Percentiles rank a stretch among this genome's conserved stretches.
phyloP scores from a whole-genome alignment of 2,888 invertebrate genomes.

The Hyles lineata region DNA sequence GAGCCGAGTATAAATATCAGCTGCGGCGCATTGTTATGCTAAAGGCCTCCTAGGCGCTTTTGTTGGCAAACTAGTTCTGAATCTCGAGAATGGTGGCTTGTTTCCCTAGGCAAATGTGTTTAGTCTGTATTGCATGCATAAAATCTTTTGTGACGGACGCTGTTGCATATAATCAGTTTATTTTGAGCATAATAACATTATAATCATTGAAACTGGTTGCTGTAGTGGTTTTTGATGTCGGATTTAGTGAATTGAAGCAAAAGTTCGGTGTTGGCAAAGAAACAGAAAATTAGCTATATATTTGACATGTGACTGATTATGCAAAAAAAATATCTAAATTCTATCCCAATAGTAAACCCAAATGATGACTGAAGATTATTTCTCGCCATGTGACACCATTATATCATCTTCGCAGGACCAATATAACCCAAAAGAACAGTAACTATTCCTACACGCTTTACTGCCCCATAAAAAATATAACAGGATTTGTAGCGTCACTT shows the following conservation, averaged over 20 bases:
- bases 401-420: too few species aligned
- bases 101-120: conserved; percentile 16
- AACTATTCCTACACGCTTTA: too few species aligned
- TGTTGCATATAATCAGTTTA: conserved; percentile 11
- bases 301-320: not conserved
- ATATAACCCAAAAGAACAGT: too few species aligned
- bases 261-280: not conserved
- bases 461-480: not conserved
- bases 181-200: not conserved
- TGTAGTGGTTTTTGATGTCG: not conserved
- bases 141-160: conserved; percentile 18
- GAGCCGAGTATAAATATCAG: conserved; percentile 36
- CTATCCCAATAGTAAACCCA: too few species aligned
- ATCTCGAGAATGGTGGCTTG: conserved; percentile 10
- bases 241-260: not conserved
- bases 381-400: too few species aligned
- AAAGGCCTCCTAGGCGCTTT: conserved; percentile 29
- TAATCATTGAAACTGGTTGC: not conserved
- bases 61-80: conserved; percentile 28
- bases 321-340: too few species aligned
- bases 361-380: too few species aligned
- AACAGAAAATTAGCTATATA: not conserved
- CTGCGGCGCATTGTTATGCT: conserved; percentile 36
- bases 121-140: conserved; percentile 6
- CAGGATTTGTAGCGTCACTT: not conserved